Evolutionary conservation across 2,888 invertebrate species (phyloP).

Genomic region (Lepidocyrtinus sp.): DNA sequence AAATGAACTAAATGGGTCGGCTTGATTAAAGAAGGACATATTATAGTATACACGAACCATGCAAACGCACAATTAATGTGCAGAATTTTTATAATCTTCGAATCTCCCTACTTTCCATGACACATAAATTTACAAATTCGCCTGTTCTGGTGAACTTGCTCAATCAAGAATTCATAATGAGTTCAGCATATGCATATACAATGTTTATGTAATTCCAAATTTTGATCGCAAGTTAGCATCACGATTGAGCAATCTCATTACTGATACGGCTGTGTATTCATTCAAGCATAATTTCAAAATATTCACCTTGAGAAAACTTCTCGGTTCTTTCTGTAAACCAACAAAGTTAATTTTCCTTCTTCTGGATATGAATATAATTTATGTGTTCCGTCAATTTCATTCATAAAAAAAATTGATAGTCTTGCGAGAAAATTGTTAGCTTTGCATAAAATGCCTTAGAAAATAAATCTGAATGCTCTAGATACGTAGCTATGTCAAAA

Average conservation of each 20-base stretch:
- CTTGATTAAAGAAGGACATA: constrained; percentile 28
- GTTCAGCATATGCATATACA: not conserved
- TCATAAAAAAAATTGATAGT: too few relatives aligned
- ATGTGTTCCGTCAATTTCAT: not conserved
- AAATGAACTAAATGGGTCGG: constrained; percentile 19
- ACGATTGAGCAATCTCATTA: not conserved
- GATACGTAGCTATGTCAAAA: too few relatives aligned
- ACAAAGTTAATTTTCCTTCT: not conserved
- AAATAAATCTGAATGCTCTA: too few relatives aligned
- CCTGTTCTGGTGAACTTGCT: not conserved
- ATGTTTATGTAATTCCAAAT: not conserved
- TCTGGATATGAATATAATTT: not conserved
- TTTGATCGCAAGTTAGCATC: not conserved
- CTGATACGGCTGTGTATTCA: not conserved
- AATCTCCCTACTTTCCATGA: constrained; percentile 5
- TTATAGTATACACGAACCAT: not conserved
- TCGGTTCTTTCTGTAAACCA: not conserved
- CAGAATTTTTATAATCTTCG: not conserved
- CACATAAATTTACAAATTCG: not conserved
- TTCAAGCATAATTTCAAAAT: not conserved
- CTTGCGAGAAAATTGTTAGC: too few relatives aligned
- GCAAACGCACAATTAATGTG: not conserved
- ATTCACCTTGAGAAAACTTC: not conserved
- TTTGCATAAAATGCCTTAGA: too few relatives aligned
- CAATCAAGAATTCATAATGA: not conserved